These are phyloP conservation scores for Disparrhopalites patrizii DNA, from an alignment of 2,888 invertebrate genomes.

Conservation along the genomic window DNA sequence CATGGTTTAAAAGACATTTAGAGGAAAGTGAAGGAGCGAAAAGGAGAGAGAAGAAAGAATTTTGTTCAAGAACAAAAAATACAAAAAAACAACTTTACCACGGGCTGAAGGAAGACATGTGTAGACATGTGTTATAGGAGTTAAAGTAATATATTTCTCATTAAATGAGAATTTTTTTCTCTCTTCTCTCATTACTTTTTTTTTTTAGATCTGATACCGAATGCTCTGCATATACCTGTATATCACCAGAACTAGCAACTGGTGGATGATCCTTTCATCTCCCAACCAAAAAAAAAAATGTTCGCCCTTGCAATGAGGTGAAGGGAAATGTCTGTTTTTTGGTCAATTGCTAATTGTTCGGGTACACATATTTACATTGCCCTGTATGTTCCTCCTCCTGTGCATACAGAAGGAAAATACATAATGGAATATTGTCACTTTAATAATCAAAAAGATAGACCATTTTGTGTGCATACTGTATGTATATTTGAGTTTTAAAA, in stretches of 20 bases:
- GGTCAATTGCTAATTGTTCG: too few relatives aligned
- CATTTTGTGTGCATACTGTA: too few relatives aligned
- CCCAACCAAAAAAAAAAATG: not conserved
- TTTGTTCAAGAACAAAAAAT: not conserved
- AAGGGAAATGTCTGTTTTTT: too few relatives aligned
- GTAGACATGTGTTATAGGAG: too few relatives aligned
- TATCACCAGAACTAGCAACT: not conserved
- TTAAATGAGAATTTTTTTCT: too few relatives aligned
- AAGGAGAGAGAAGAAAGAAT: not conserved
- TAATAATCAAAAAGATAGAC: too few relatives aligned
- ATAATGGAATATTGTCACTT: too few relatives aligned
- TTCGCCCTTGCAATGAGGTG: conserved; percentile 5
- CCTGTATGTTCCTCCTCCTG: not conserved
- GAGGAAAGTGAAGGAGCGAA: not conserved
- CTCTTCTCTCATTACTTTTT: not conserved
- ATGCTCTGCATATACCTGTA: not conserved
- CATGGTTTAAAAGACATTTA: not conserved
- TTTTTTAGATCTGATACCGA: not conserved
- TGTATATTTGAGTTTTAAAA: too few relatives aligned
- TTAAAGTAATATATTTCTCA: too few relatives aligned
- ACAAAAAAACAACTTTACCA: not conserved
- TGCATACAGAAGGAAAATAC: not conserved
- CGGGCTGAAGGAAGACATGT: not conserved
- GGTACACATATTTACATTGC: too few relatives aligned
- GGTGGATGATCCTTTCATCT: not conserved